Base-by-base conservation (phyloP, 2,797 vertebrate genomes). In the Sciaenops ocellatus region DNA sequence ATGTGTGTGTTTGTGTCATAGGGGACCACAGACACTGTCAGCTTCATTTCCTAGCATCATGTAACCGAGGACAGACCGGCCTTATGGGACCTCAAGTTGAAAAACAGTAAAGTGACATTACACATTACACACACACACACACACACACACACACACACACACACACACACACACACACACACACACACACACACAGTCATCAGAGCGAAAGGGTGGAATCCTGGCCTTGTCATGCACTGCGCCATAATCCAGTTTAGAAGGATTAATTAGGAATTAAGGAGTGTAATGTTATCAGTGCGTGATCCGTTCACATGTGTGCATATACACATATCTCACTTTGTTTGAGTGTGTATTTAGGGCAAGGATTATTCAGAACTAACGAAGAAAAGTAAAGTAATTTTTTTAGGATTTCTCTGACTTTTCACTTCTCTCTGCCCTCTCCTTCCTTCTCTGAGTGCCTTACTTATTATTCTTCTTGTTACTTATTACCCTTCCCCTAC, bases 211-310 rank as follows among this genome's bases (percentile, higher is more conserved):
- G 70, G 64, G 74, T 85, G 72, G 84, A 89, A 90, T 92, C 85
- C 84, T 87, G 76, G 78, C 72, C 88, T 90, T 88, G 90, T 89
- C 89, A 92, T 88, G 90, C 89, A 91, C 82, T 69, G 80, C 46
- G 34, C 84, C 57, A 41, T 93, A 94, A 94, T 92, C 91, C 90
- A 90, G 81, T 94, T 95, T 92, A 94, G 89, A 84, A 61, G 92
- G 92, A 94, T 95, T 96, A 94, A 95, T 95, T 95, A 93, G 91
- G 93, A 94, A 92, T 96, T 95, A 92, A 88, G 85, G 87, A 93
- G 86, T 93, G 90, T 95, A 94, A 94, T 94, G 89, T 93, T 94
- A 94, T 94, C 87, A 17, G 73, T 83, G 87, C 76, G 73, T 89
- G 89, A 93, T 94, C 89, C 87, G 16, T 80, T 89, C 87, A 78